Conservation (phyloP, 2,888 invertebrate species). For the Hypomecis atomaria region DNA sequence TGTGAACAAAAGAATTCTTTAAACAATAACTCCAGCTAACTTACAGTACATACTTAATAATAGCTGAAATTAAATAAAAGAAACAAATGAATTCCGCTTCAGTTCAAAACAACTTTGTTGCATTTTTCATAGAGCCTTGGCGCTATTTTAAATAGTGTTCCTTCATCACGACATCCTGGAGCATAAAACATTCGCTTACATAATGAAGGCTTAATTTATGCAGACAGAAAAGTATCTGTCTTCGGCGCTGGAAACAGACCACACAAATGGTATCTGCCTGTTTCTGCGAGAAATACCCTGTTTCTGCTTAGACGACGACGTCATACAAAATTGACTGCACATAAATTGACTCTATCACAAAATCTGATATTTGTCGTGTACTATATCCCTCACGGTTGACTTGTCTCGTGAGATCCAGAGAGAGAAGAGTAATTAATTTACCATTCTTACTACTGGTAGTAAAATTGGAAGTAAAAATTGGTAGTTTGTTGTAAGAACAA, state of each 20-base stretch:
- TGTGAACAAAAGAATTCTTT: too few species aligned
- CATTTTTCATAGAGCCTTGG: constrained; percentile 28
- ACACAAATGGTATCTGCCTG: constrained; percentile 54
- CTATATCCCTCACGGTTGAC: too few species aligned
- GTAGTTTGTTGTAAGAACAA: too few species aligned
- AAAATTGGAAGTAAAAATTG: too few species aligned
- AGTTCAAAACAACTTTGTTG: constrained; percentile 9
- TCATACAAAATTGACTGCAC: background rate
- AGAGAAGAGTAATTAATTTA: too few species aligned
- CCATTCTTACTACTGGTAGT: too few species aligned
- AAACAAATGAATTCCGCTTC: too few species aligned
- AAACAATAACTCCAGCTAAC: too few species aligned
- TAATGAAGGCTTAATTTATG: constrained; percentile 79
- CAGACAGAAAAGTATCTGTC: constrained; percentile 73
- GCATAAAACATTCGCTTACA: constrained; percentile 75
- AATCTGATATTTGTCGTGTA: too few species aligned
- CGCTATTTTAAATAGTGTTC: constrained; percentile 58
- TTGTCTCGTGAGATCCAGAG: too few species aligned
- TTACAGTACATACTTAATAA: too few species aligned
- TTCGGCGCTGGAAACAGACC: constrained; percentile 59
- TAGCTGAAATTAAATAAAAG: background rate
- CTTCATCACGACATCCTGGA: constrained; percentile 77
- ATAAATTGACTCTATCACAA: background rate
- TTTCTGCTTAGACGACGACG: constrained; percentile 17
- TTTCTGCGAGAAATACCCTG: constrained; percentile 36